These are phyloP conservation scores for Acanthosepion lycidas DNA, from an alignment of 2,888 invertebrate genomes.

Conservation along the genomic window DNA sequence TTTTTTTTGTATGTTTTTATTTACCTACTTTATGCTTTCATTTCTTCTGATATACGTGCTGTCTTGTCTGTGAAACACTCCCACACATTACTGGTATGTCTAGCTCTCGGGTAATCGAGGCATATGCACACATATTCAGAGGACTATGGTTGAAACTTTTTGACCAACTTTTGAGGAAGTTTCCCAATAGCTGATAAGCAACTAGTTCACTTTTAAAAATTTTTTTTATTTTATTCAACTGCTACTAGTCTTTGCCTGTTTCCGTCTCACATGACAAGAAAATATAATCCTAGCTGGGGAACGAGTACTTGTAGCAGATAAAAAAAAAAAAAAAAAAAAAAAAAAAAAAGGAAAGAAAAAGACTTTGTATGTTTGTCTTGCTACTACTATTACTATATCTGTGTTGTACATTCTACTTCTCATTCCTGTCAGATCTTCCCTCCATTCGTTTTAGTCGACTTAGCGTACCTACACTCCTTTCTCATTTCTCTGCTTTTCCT, in stretches of 20 bases:
- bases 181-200: not conserved
- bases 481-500: not conserved
- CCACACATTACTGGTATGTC: not conserved
- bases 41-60: not conserved
- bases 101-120: not conserved
- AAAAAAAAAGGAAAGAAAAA: not conserved
- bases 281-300: conserved; percentile 33
- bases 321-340: not conserved
- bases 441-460: not conserved
- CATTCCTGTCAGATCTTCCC: not conserved
- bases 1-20: not conserved
- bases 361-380: not conserved
- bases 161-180: conserved; percentile 33
- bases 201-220: not conserved
- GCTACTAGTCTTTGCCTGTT: not conserved
- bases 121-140: not conserved
- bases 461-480: not conserved
- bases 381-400: conserved; percentile 18
- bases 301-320: conserved; percentile 33
- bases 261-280: conserved; percentile 33
- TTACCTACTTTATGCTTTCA: not conserved
- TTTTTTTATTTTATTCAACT: not conserved
- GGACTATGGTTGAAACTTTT: not conserved
- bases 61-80: conserved; percentile 15
- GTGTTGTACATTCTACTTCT: not conserved